Conservation (phyloP, 1,140 invertebrate genomes). For the Anthonomus grandis region DNA sequence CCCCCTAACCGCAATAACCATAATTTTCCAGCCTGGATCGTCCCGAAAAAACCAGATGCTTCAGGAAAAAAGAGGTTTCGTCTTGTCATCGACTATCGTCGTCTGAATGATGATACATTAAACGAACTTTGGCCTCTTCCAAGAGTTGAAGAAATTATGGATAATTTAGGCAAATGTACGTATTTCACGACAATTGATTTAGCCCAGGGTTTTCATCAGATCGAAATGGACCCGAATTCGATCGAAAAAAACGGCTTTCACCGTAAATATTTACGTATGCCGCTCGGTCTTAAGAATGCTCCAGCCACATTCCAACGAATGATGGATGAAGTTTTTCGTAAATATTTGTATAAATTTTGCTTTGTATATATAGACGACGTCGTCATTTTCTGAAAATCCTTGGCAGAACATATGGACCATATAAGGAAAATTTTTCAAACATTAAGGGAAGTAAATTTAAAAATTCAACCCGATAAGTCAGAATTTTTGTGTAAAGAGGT, state of each 20-base stretch:
- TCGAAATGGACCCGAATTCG: constrained; percentile 45
- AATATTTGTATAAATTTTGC: constrained; percentile 32
- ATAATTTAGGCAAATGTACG: constrained; percentile 49
- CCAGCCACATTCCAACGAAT: constrained; percentile 51
- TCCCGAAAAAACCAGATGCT: constrained; percentile 46
- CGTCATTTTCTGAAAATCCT: constrained; percentile 32
- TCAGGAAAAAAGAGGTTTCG: constrained; percentile 43
- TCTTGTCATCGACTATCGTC: constrained; percentile 48
- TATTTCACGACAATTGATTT: constrained; percentile 54
- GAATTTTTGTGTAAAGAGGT: constrained; percentile 38
- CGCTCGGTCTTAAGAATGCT: constrained; percentile 49
- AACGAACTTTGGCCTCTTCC: constrained; percentile 55
- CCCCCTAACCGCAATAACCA: no score
- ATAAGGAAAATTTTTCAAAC: constrained; percentile 31
- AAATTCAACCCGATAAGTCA: constrained; percentile 38
- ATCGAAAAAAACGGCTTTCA: constrained; percentile 53
- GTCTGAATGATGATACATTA: constrained; percentile 47
- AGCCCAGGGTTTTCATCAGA: constrained; percentile 51
- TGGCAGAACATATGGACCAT: constrained; percentile 35
- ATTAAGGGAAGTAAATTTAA: constrained; percentile 33
- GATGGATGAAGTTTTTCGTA: constrained; percentile 44
- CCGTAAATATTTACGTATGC: constrained; percentile 48
- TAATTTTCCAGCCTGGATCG: constrained; percentile 40
- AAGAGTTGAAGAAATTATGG: constrained; percentile 51
- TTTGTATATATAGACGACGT: constrained; percentile 47